Conservation (phyloP, 2,888 invertebrate species). For the Dryocosmus kuriphilus region DNA sequence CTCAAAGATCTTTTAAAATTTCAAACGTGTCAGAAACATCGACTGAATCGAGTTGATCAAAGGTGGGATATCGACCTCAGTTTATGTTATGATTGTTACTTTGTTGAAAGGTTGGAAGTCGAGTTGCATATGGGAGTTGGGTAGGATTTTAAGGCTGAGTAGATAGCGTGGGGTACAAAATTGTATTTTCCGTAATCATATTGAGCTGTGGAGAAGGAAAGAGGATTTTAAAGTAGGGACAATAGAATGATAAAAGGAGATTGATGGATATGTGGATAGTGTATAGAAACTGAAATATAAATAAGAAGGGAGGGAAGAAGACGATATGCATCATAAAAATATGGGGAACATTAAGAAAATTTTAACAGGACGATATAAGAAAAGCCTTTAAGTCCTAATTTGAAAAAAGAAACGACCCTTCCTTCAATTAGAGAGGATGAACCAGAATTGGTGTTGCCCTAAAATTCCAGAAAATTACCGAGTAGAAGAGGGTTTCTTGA, state of each 20-base stretch:
- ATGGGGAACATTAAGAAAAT: too few species aligned
- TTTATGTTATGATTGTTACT: neutral
- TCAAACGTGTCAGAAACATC: neutral
- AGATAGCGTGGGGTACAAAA: neutral
- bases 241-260: neutral
- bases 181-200: neutral
- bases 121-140: neutral
- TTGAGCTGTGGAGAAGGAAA: neutral
- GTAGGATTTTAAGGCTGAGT: neutral
- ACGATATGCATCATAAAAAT: too few species aligned
- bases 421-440: neutral
- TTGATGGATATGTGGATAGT: too few species aligned
- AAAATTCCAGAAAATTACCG: neutral
- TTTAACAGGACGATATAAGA: too few species aligned
- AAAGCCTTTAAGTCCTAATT: neutral
- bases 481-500: neutral
- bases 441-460: neutral
- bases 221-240: neutral
- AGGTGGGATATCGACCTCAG: neutral
- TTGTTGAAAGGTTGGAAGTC: neutral
- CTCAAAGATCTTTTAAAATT: constrained; percentile 4
- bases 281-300: too few species aligned
- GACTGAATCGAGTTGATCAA: neutral
- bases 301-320: too few species aligned
- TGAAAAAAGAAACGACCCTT: neutral